Percentiles rank a stretch among this genome's conserved stretches.
Conservation (phyloP, 1,140 invertebrate species). For the Dendroctonus valens region DNA sequence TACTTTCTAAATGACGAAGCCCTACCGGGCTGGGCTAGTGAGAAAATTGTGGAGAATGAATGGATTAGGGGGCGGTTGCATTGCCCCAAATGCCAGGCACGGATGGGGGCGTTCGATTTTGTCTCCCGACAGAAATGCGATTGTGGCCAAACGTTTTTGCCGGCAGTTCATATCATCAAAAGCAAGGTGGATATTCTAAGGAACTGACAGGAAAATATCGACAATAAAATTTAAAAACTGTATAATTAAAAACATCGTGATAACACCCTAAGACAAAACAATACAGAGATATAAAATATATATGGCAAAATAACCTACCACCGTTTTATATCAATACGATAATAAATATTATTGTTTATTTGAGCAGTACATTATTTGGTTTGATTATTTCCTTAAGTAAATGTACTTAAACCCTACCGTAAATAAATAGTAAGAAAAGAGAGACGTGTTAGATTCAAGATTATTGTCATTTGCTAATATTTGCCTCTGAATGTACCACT, state of each 20-base stretch:
- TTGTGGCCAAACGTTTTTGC: slow-evolving; percentile 48
- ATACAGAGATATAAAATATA: slow-evolving; percentile 8
- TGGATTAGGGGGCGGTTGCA: slow-evolving; percentile 55
- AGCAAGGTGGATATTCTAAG: slow-evolving; percentile 47
- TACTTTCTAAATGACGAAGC: slow-evolving; percentile 38
- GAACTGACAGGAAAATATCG: too few relatives aligned
- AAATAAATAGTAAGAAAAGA: neutral
- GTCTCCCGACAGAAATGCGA: slow-evolving; percentile 52
- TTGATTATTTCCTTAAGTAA: slow-evolving; percentile 8
- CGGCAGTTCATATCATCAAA: slow-evolving; percentile 50
- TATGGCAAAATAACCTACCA: slow-evolving; percentile 1
- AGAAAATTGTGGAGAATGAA: slow-evolving; percentile 36
- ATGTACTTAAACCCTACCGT: neutral
- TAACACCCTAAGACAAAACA: neutral
- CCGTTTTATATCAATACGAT: neutral
- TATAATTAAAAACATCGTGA: slow-evolving; percentile 10
- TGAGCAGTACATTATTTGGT: slow-evolving; percentile 25
- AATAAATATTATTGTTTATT: slow-evolving; percentile 14
- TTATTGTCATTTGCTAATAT: too few relatives aligned
- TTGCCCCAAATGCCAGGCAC: slow-evolving; percentile 51
- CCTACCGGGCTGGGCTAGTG: slow-evolving; percentile 36
- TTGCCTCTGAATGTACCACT: too few relatives aligned
- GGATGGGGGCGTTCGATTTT: slow-evolving; percentile 56
- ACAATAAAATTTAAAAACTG: slow-evolving; percentile 6
- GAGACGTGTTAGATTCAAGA: too few relatives aligned